A percentile compares a stretch with the other conserved stretches of the same genome.
Conservation (phyloP, 2,113 vertebrate genomes). For the Sinosuthora webbiana region DNA sequence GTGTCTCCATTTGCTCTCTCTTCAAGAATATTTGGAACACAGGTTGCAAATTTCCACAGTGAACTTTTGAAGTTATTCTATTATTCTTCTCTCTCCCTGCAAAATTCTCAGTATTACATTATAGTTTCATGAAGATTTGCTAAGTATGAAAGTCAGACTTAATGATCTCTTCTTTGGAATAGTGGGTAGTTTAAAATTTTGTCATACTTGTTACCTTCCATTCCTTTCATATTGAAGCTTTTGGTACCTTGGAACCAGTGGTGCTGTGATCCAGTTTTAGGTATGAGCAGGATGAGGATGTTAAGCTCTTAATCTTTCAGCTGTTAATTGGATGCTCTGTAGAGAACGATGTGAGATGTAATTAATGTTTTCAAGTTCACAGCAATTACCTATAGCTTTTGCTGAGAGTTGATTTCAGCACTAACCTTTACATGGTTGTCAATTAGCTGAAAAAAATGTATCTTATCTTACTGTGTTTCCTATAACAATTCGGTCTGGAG, state of each 20-base stretch:
- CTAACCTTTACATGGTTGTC: constrained; percentile 20
- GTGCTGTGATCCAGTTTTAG: neutral
- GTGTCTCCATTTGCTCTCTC: neutral
- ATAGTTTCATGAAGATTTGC: neutral
- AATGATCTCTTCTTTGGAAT: neutral
- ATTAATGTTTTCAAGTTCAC: neutral
- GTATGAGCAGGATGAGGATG: neutral
- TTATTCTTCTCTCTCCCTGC: neutral
- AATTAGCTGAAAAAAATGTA: neutral
- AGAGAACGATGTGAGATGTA: neutral
- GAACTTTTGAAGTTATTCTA: neutral
- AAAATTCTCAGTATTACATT: neutral
- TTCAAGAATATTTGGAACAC: neutral
- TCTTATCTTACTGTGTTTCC: neutral
- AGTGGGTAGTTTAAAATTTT: neutral
- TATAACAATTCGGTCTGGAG: neutral
- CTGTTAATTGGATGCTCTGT: neutral
- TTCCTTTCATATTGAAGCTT: neutral
- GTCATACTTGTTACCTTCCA: neutral
- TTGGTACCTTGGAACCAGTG: neutral
- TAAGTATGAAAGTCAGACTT: neutral
- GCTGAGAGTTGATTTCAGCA: neutral
- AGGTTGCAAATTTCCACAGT: neutral
- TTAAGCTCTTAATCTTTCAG: neutral
- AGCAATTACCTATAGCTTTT: constrained; percentile 20